These are phyloP conservation scores for Microplitis demolitor DNA, from an alignment of 1,140 invertebrate species.

Conservation along the genomic window DNA sequence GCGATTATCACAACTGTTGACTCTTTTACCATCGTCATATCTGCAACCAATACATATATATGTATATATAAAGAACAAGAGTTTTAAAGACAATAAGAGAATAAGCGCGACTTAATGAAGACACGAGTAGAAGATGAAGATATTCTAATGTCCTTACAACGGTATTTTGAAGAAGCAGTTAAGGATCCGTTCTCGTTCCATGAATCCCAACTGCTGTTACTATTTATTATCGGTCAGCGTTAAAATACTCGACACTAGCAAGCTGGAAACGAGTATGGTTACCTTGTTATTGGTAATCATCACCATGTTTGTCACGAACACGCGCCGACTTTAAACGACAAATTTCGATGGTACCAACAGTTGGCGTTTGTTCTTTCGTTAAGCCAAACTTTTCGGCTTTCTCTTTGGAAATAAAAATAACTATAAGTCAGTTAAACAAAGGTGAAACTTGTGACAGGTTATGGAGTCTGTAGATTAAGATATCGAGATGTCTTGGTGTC, in stretches of 20 bases:
- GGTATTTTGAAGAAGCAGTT: conserved; percentile 28
- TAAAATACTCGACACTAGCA: no score
- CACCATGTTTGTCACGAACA: conserved; percentile 1
- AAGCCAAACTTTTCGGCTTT: no score
- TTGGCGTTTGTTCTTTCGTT: no score
- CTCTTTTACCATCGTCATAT: conserved; percentile 47
- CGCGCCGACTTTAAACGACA: neutral
- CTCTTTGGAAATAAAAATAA: no score
- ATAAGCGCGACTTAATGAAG: conserved; percentile 20
- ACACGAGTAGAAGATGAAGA: conserved; percentile 24
- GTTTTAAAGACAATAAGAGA: conserved; percentile 5
- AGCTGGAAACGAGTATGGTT: no score
- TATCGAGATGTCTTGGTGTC: neutral
- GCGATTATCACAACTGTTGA: conserved; percentile 49
- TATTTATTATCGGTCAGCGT: conserved; percentile 13
- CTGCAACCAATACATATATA: conserved; percentile 29
- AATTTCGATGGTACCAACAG: neutral
- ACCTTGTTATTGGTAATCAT: neutral
- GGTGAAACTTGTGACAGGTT: neutral
- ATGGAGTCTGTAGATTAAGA: neutral
- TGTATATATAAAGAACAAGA: neutral
- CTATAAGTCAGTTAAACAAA: neutral
- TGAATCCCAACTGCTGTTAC: conserved; percentile 11
- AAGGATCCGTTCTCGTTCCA: conserved; percentile 19
- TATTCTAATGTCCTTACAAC: conserved; percentile 29